phyloP scores from a whole-genome alignment of 2,113 vertebrate species.

The Poicephalus meyeri region DNA sequence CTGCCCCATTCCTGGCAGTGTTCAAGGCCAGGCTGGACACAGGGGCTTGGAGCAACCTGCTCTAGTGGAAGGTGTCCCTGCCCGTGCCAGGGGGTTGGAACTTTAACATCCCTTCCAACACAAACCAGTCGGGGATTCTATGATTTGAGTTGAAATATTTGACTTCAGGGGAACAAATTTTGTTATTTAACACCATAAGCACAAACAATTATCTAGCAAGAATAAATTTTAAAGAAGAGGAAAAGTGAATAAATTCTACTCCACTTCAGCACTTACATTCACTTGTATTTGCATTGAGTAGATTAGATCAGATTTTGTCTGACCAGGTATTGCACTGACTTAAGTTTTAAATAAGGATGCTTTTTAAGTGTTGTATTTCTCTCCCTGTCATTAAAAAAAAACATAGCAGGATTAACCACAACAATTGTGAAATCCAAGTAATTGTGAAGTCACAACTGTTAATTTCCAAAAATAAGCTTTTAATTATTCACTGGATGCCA shows the following conservation, averaged over 20 bases:
- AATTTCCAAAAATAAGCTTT: constrained; percentile 49
- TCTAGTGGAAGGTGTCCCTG: not conserved
- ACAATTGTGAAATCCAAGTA: not conserved
- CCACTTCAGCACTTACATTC: not conserved
- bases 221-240: not conserved
- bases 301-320: not conserved
- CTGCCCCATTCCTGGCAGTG: too few species aligned
- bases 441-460: constrained; percentile 41
- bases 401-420: constrained; percentile 5
- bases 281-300: not conserved
- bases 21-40: not conserved
- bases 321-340: not conserved
- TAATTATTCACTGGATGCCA: constrained; percentile 34
- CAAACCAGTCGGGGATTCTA: not conserved
- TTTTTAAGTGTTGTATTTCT: not conserved
- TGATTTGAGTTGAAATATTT: not conserved
- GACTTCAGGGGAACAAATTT: not conserved
- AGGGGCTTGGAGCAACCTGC: not conserved
- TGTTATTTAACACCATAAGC: not conserved
- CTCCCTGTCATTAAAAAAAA: not conserved
- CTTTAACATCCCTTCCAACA: not conserved
- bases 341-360: not conserved
- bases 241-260: not conserved
- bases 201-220: not conserved
- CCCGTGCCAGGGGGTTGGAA: not conserved